A percentile compares a stretch with the other conserved stretches of the same genome.
These are phyloP conservation scores for Hydrotaea diabolus DNA, from an alignment of 2,888 invertebrate genomes.

Conservation along the genomic window DNA sequence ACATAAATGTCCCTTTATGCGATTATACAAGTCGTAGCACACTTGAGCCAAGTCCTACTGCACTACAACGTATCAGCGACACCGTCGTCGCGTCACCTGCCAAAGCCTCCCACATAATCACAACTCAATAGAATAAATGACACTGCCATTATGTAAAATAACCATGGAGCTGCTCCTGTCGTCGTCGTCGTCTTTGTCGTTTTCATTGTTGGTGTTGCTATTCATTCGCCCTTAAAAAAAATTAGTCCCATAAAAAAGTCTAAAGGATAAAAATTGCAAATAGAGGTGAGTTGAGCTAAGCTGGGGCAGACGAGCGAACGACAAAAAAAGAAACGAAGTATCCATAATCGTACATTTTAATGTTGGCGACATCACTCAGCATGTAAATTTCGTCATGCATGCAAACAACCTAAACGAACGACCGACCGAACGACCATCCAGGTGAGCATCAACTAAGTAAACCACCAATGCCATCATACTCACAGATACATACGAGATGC, in stretches of 20 bases:
- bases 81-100: not conserved
- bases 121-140: constrained; percentile 50
- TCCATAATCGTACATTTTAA: constrained; percentile 13
- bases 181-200: not conserved
- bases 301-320: not conserved
- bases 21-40: not conserved
- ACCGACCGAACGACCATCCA: constrained; percentile 20
- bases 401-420: not conserved
- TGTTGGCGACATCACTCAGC: constrained; percentile 22
- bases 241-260: constrained; percentile 33
- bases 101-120: constrained; percentile 4
- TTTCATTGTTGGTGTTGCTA: constrained; percentile 13
- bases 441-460: no score
- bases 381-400: constrained; percentile 50
- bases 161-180: not conserved
- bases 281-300: constrained; percentile 16
- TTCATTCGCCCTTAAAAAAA: constrained; percentile 10
- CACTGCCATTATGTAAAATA: constrained; percentile 20
- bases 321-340: not conserved
- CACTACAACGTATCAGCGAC: not conserved
- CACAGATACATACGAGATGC: not conserved
- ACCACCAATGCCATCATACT: constrained; percentile 31
- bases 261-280: constrained; percentile 33
- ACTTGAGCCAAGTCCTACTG: not conserved
- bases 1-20: not conserved